A percentile compares a stretch with the other conserved stretches of the same genome.
These are phyloP conservation scores for Neoseiulus cucumeris DNA, from an alignment of 1,140 invertebrate genomes.

Conservation along the genomic window DNA sequence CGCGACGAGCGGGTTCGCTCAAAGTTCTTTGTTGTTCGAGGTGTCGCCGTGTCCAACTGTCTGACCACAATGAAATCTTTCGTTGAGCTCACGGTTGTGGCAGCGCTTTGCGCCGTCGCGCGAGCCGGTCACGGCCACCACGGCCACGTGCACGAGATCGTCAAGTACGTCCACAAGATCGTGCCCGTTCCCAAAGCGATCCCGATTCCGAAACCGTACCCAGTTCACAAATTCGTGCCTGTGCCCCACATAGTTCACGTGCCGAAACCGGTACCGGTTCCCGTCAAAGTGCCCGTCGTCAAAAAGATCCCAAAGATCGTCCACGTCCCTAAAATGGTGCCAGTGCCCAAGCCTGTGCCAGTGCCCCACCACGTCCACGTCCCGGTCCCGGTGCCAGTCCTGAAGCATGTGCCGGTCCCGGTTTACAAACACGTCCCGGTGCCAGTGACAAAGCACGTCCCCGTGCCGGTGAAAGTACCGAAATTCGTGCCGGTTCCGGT, in stretches of 20 bases:
- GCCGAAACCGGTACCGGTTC: conserved; percentile 22
- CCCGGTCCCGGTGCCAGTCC: conserved; percentile 18
- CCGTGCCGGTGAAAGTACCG: conserved; percentile 21
- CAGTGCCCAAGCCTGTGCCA: conserved; percentile 20
- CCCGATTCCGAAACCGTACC: conserved; percentile 22
- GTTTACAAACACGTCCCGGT: conserved; percentile 19
- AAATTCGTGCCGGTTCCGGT: conserved; percentile 22
- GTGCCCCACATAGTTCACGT: conserved; percentile 23
- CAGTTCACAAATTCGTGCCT: conserved; percentile 21
- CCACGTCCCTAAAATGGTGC: conserved; percentile 19
- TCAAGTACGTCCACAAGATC: conserved; percentile 17
- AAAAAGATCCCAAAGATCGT: conserved; percentile 20
- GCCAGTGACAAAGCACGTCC: conserved; percentile 20
- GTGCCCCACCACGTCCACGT: conserved; percentile 20
- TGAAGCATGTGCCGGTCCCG: conserved; percentile 17
- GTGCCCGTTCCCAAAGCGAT: conserved; percentile 23
- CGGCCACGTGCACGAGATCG: conserved; percentile 2
- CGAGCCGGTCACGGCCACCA: not conserved
- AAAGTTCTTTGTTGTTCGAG: not conserved
- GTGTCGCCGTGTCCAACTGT: not conserved
- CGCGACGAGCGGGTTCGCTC: not conserved
- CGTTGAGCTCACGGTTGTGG: not conserved
- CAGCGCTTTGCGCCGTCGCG: not conserved
- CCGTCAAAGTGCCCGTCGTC: conserved; percentile 20
- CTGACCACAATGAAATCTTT: not conserved